phyloP scores from a whole-genome alignment of 2,888 invertebrate species.

The Lasioglossum leucozonium region DNA sequence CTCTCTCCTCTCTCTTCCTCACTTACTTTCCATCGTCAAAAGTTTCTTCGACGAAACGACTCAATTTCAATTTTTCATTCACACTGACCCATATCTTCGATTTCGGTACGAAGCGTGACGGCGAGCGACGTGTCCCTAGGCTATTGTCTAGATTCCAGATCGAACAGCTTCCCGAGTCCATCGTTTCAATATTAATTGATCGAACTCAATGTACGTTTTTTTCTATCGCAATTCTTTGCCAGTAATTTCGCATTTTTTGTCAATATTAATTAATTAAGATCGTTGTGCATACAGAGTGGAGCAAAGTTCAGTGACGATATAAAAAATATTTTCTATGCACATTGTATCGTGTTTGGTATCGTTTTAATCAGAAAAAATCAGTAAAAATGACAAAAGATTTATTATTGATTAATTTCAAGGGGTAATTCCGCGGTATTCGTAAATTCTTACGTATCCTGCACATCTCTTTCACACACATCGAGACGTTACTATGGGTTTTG shows the following conservation, averaged over 20 bases:
- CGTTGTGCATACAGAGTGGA: background rate
- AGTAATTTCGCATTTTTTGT: too few species aligned
- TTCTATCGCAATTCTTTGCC: background rate
- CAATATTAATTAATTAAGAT: background rate
- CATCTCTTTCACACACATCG: too few species aligned
- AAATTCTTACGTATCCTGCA: background rate
- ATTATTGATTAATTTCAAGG: too few species aligned
- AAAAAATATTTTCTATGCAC: too few species aligned
- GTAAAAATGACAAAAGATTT: too few species aligned
- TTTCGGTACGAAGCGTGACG: background rate
- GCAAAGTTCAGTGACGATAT: background rate
- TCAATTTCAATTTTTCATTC: conserved; percentile 1
- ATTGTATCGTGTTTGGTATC: too few species aligned
- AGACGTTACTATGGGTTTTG: too few species aligned
- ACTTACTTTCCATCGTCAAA: background rate
- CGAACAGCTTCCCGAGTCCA: background rate
- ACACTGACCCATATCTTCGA: background rate
- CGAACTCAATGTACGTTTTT: background rate
- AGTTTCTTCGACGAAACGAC: background rate
- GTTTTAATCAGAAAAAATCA: too few species aligned
- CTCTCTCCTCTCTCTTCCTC: conserved; percentile 23
- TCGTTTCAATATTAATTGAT: background rate
- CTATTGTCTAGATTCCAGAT: background rate
- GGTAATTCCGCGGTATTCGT: background rate
- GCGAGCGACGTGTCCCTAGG: background rate